Conservation (phyloP, 2,888 invertebrate genomes). For the Papilio demoleus region DNA sequence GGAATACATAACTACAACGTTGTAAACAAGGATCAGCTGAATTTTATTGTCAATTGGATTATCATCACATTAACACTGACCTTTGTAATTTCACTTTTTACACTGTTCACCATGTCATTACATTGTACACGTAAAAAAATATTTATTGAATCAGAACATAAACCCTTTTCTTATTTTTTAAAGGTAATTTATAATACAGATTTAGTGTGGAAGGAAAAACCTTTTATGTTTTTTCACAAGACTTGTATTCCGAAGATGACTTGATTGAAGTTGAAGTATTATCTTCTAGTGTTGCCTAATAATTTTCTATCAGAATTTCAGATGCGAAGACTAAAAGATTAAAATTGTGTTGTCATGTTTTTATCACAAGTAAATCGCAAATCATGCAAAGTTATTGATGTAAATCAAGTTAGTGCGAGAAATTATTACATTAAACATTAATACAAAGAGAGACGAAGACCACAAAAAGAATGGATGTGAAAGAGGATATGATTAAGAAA, state of each 20-base stretch:
- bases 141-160: neutral
- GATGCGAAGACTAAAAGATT: neutral
- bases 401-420: neutral
- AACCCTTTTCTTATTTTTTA: neutral
- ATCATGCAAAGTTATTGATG: neutral
- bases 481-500: too few relatives aligned
- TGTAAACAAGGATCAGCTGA: constrained; percentile 60
- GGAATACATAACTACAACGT: constrained; percentile 82
- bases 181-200: constrained; percentile 13
- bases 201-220: constrained; percentile 7
- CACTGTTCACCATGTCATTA: constrained; percentile 31
- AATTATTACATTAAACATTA: too few relatives aligned
- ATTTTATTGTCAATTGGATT: constrained; percentile 46
- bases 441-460: too few relatives aligned
- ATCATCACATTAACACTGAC: constrained; percentile 47
- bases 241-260: constrained; percentile 9
- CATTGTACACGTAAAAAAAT: constrained; percentile 19
- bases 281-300: neutral
- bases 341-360: neutral
- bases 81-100: constrained; percentile 21
- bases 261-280: constrained; percentile 19
- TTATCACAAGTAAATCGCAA: neutral
- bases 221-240: neutral
- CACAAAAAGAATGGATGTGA: too few relatives aligned
- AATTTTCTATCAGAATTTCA: neutral